A percentile compares a stretch with the other conserved stretches of the same genome.
phyloP scores from a whole-genome alignment of 2,797 vertebrate genomes.

The Oryzias dopingdopingensis region DNA sequence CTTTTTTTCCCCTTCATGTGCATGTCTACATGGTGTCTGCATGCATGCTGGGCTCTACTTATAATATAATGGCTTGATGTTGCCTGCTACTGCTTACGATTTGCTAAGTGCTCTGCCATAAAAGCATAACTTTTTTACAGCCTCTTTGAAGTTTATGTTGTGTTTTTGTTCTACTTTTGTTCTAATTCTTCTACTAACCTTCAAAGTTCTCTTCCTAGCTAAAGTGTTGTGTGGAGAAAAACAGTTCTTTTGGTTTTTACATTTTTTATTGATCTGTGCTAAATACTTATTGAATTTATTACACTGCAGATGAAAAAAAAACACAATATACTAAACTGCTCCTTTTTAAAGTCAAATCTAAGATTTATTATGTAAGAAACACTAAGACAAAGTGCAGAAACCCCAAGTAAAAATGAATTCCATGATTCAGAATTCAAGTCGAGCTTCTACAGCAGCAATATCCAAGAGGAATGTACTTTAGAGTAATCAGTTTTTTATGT shows the following conservation, averaged over 20 bases:
- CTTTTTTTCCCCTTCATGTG: constrained; percentile 67
- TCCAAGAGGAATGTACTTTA: too few species aligned
- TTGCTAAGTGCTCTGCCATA: constrained; percentile 69
- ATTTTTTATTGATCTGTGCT: too few species aligned
- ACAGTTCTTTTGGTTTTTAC: neutral
- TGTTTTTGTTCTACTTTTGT: constrained; percentile 25
- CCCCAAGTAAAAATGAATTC: too few species aligned
- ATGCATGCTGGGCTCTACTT: constrained; percentile 28
- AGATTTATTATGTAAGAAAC: too few species aligned
- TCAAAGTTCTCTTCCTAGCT: constrained; percentile 9
- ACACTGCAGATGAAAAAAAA: too few species aligned
- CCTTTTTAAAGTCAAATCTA: too few species aligned
- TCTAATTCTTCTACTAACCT: constrained; percentile 26
- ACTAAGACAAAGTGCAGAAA: too few species aligned
- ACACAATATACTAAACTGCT: too few species aligned
- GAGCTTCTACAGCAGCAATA: too few species aligned
- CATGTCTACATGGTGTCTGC: constrained; percentile 1
- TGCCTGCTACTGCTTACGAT: constrained; percentile 66
- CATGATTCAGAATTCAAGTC: too few species aligned
- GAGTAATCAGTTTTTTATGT: too few species aligned
- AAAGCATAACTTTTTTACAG: constrained; percentile 70
- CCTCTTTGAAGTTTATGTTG: constrained; percentile 58
- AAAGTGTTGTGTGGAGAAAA: neutral
- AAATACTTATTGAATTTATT: too few species aligned
- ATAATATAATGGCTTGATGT: constrained; percentile 36